Percentiles rank a stretch among this genome's conserved stretches.
These are phyloP conservation scores for Hormiphora californensis DNA, from an alignment of 37 sponge, comb jelly and placozoan genomes.

Conservation along the genomic window DNA sequence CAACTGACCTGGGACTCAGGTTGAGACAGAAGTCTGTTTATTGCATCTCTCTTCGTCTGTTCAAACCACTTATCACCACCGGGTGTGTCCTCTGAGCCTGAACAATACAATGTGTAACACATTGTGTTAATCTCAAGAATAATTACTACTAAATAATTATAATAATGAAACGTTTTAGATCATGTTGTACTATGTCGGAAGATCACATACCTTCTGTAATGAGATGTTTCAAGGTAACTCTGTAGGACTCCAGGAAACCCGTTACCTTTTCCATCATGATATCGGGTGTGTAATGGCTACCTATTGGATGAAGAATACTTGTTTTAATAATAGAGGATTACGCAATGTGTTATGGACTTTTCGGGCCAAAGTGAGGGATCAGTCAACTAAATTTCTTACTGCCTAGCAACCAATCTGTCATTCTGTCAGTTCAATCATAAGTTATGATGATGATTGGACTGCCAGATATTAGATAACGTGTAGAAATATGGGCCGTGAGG, in stretches of 20 bases:
- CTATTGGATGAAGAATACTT: no score
- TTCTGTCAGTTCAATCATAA: no score
- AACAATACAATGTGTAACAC: not conserved
- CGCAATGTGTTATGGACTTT: no score
- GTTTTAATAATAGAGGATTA: no score
- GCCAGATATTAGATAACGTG: no score
- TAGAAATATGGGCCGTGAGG: no score
- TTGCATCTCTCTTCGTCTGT: not conserved
- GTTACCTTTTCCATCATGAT: slow-evolving; percentile 15
- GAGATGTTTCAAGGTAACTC: not conserved
- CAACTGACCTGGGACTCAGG: slow-evolving; percentile 37
- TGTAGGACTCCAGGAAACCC: not conserved
- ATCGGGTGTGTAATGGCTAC: slow-evolving; percentile 45
- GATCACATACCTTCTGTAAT: not conserved
- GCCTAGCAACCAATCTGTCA: no score
- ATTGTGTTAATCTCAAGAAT: not conserved
- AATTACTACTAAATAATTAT: not conserved
- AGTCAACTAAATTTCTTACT: no score
- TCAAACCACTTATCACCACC: slow-evolving; percentile 16
- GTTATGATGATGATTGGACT: no score
- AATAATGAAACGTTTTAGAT: no score
- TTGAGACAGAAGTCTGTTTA: not conserved
- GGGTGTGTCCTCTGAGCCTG: not conserved
- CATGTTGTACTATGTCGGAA: no score
- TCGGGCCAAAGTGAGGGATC: no score